phyloP scores from a whole-genome alignment of 23 tunicate species.

The Halocynthia aurantium region DNA sequence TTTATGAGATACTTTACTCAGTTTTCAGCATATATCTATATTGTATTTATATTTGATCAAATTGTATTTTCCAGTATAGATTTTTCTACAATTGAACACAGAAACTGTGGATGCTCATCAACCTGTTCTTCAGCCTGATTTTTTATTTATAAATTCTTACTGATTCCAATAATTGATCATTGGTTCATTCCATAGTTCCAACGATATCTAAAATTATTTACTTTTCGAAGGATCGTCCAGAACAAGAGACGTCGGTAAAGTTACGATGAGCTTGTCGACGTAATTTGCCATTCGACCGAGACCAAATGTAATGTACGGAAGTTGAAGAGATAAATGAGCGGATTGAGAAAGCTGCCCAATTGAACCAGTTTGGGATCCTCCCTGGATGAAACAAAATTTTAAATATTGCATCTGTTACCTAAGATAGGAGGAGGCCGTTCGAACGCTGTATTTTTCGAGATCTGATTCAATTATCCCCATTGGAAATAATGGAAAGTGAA shows the following conservation, averaged over 20 bases:
- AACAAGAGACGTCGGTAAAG: slow-evolving; percentile 43
- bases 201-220: too few species aligned
- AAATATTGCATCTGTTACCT: background rate
- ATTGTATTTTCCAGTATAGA: too few species aligned
- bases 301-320: slow-evolving; percentile 67
- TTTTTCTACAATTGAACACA: too few species aligned
- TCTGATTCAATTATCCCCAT: background rate
- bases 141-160: too few species aligned
- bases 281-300: slow-evolving; percentile 74
- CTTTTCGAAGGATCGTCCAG: background rate
- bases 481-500: background rate
- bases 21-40: too few species aligned
- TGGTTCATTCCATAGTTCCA: too few species aligned
- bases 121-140: too few species aligned
- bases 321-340: slow-evolving; percentile 45
- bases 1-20: too few species aligned
- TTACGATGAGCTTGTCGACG: slow-evolving; percentile 45
- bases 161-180: too few species aligned
- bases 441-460: background rate
- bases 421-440: background rate
- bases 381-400: slow-evolving; percentile 19
- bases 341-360: slow-evolving; percentile 62
- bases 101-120: too few species aligned
- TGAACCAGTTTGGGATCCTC: slow-evolving; percentile 34
- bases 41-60: too few species aligned